These are phyloP conservation scores for Danio tinwini DNA, from an alignment of 2,797 vertebrate genomes.

Conservation along the genomic window DNA sequence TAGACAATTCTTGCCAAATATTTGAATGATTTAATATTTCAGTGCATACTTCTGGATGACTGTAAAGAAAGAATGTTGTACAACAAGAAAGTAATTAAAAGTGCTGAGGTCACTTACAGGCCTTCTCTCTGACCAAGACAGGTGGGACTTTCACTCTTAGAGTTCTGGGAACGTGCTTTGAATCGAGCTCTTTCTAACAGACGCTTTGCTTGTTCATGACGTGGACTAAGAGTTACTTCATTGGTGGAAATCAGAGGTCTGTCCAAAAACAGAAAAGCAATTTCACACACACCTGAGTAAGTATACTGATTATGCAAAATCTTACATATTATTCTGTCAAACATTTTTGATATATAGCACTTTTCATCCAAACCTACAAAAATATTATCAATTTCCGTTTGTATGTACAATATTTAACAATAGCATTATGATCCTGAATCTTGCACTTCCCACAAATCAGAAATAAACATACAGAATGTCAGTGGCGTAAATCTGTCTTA, in stretches of 20 bases:
- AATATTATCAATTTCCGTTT: background rate
- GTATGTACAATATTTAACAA: background rate
- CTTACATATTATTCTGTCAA: background rate
- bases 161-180: constrained; percentile 87
- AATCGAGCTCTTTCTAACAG: constrained; percentile 88
- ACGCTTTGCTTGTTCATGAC: constrained; percentile 90
- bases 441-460: constrained; percentile 4
- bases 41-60: background rate
- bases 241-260: constrained; percentile 79
- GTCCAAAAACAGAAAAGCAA: constrained; percentile 32
- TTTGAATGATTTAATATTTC: too few relatives aligned
- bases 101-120: constrained; percentile 66
- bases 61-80: background rate
- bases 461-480: constrained; percentile 12
- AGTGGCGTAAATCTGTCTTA: constrained; percentile 71
- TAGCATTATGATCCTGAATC: background rate
- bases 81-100: constrained; percentile 15
- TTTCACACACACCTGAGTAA: background rate
- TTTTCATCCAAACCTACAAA: background rate
- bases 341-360: background rate
- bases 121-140: constrained; percentile 71
- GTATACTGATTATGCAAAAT: background rate
- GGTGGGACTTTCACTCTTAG: constrained; percentile 82
- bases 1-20: too few relatives aligned
- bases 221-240: constrained; percentile 84